Evolutionary conservation across 2,888 invertebrate species (phyloP), one percentile per base, ranked within the genome.

Genomic region (Bembecia ichneumoniformis): DNA sequence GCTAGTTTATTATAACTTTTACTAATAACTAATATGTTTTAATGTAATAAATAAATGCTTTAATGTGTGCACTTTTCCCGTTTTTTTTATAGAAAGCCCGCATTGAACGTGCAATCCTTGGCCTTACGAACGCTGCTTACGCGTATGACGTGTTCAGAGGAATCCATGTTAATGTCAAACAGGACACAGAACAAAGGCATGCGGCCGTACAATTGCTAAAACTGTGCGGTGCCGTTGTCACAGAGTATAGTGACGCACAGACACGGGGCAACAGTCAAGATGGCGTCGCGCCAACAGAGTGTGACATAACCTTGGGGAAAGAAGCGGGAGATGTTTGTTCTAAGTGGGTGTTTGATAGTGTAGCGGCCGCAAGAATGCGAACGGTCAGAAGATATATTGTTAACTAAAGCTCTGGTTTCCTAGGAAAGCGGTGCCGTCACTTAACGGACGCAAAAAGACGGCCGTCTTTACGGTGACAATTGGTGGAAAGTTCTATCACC

Each of bases 271-370:
- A 52, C 10, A 34, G n/a, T 10, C 60, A 61, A 56, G 35, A 61
- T 58, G 63, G 55, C 57, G 57, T 35, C 14, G 28, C 1, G 5
- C 10, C 13, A 1, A 20, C 52, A 16, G 60, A 63, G 5, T 65
- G 53, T 50, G 79, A 80, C 53, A 53, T 83, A 1, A 66, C 64
- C 1, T 55, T 84, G 1, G 84, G 83, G 0, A 53, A 52, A 0
- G 57, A 51, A 0, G 58, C 55, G 0, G 76, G 74, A 0, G 65
- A 78, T 53, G 66, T 83, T 1, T 59, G 59, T 35, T 77, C 79
- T 0, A 80, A 76, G 43, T 86, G 84, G 86, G 81, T 86, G 28
- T 84, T 82, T 50, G 84, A 84, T 44, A 83, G 84, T 47, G 74
- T 83, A 0, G 76, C 77, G 0, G 67, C 75, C 0, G 74, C 68